phyloP scores from a whole-genome alignment of 2,113 vertebrate genomes.

The Xerus inauris region DNA sequence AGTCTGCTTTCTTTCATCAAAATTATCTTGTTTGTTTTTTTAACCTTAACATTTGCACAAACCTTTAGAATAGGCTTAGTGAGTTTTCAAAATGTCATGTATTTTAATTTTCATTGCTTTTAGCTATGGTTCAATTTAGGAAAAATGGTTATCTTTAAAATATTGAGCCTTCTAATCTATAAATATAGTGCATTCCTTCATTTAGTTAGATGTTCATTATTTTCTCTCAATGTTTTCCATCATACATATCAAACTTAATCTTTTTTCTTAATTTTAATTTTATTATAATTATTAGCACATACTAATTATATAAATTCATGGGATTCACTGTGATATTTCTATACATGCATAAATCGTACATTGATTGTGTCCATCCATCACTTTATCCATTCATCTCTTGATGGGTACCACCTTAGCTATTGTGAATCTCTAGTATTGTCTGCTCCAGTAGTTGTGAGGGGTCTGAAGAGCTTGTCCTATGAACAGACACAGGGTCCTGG shows the following conservation, averaged over 20 bases:
- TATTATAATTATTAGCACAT: too few species aligned
- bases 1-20: background rate
- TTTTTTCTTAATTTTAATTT: background rate
- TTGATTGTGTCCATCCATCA: too few species aligned
- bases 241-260: background rate
- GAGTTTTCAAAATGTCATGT: background rate
- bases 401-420: too few species aligned
- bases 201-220: background rate
- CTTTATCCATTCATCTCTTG: too few species aligned
- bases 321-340: too few species aligned
- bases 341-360: too few species aligned
- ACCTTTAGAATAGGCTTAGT: background rate
- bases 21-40: background rate
- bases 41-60: background rate
- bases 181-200: background rate
- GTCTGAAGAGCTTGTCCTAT: too few species aligned
- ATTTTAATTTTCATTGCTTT: background rate
- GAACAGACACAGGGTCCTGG: too few species aligned
- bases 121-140: background rate
- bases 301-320: too few species aligned
- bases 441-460: too few species aligned
- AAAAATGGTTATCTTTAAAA: constrained; percentile 10
- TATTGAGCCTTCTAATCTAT: background rate
- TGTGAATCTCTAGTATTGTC: too few species aligned
- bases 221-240: background rate